Percentiles rank a stretch among this genome's conserved stretches.
Conservation (phyloP, 2,113 vertebrate genomes). For the Rhombomys opimus region DNA sequence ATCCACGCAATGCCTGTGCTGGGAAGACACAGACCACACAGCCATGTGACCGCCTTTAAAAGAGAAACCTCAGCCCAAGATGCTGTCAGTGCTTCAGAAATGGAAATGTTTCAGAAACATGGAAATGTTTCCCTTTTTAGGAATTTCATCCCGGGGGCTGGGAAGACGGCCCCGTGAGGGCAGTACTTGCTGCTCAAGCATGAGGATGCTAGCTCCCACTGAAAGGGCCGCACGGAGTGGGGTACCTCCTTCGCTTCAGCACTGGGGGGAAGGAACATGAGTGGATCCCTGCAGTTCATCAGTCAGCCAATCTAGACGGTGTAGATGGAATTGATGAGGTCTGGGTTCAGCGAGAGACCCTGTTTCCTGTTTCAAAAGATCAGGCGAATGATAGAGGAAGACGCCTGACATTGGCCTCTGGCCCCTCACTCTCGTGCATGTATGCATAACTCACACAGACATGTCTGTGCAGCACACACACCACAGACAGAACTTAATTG, state of each 20-base stretch:
- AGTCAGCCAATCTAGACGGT: neutral
- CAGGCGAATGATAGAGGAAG: neutral
- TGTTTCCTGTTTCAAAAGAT: no score
- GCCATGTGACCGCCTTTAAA: conserved; percentile 17
- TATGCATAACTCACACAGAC: neutral
- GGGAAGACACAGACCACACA: neutral
- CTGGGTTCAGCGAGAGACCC: neutral
- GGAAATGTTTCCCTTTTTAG: conserved; percentile 46
- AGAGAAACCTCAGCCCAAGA: conserved; percentile 46
- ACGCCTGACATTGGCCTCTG: neutral
- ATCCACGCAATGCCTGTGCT: neutral
- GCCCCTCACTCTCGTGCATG: no score
- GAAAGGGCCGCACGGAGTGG: neutral
- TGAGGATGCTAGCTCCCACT: neutral
- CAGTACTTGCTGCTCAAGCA: neutral
- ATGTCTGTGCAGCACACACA: neutral
- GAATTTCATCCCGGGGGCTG: conserved; percentile 24
- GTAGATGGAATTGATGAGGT: neutral
- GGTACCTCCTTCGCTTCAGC: no score
- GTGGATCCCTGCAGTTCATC: neutral
- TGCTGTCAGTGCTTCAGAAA: conserved; percentile 54
- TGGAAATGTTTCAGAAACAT: conserved; percentile 3
- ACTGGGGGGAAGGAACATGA: neutral
- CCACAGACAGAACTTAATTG: neutral
- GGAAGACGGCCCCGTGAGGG: neutral